Conservation (phyloP, 2,797 vertebrate species). For the Micromesistius poutassou region DNA sequence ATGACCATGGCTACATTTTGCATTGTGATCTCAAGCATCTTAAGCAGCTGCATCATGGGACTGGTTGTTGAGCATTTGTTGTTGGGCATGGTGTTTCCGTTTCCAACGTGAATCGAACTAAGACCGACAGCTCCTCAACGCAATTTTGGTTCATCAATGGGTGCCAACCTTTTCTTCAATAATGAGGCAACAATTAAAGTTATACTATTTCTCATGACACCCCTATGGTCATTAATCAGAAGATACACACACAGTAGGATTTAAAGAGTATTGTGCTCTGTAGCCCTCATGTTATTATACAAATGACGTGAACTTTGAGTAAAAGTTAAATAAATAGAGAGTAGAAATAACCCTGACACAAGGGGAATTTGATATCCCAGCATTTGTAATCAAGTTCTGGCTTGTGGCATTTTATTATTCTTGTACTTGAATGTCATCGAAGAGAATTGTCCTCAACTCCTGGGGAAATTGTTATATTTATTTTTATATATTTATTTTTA, state of each 20-base stretch:
- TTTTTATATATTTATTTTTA: neutral
- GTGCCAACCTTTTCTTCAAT: neutral
- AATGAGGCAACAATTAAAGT: neutral
- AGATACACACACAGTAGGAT: neutral
- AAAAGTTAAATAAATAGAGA: neutral
- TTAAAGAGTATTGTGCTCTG: neutral
- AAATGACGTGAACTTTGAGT: neutral
- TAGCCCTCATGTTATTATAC: neutral
- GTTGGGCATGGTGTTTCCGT: neutral
- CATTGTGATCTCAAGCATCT: neutral
- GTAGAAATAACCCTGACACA: neutral
- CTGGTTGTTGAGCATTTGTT: neutral
- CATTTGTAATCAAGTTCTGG: neutral
- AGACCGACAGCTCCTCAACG: neutral
- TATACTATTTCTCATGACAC: neutral
- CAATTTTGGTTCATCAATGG: neutral
- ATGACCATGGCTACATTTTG: neutral
- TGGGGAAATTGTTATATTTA: neutral
- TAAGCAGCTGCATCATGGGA: neutral
- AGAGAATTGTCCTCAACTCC: neutral
- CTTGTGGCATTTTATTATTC: neutral
- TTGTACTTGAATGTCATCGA: neutral
- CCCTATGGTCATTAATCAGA: neutral
- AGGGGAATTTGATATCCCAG: neutral
- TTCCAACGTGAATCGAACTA: neutral